phyloP scores from a whole-genome alignment of 2,113 vertebrate species.

The Motacilla tschutschensis region DNA sequence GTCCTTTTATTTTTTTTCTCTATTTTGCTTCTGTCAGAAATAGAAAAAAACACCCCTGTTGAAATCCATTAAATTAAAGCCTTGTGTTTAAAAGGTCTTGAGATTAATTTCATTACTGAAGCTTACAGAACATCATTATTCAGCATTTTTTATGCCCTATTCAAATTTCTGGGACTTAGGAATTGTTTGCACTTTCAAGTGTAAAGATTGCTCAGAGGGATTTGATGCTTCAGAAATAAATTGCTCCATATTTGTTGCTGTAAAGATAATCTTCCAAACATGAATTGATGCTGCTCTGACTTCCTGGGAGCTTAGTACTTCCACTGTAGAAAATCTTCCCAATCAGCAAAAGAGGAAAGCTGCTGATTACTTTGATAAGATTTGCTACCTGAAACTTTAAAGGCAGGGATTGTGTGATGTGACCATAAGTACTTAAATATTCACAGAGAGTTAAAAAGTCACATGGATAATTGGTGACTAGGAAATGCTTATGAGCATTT shows the following conservation, averaged over 20 bases:
- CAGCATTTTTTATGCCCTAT: background rate
- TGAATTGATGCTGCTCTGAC: background rate
- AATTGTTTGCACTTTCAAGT: slow-evolving; percentile 9
- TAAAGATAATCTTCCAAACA: background rate
- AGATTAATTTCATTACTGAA: background rate
- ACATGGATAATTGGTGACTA: background rate
- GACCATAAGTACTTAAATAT: background rate
- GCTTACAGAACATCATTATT: background rate
- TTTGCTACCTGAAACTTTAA: background rate
- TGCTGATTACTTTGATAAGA: background rate
- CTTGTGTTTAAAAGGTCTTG: background rate
- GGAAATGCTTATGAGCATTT: background rate
- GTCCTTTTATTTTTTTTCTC: background rate
- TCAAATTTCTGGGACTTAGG: background rate
- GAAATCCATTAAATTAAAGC: background rate
- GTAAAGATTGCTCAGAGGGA: background rate
- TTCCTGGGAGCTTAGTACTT: background rate
- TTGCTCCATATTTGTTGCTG: slow-evolving; percentile 6
- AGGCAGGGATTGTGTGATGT: background rate
- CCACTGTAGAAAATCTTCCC: background rate
- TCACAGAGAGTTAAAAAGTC: background rate
- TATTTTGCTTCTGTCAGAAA: background rate
- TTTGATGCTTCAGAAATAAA: slow-evolving; percentile 7
- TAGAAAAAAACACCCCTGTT: background rate
- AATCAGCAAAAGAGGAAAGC: background rate